Evolutionary conservation across 2,888 invertebrate genomes (phyloP), one percentile per base, ranked within the genome.

Genomic region (Tryphoninae sp.): DNA sequence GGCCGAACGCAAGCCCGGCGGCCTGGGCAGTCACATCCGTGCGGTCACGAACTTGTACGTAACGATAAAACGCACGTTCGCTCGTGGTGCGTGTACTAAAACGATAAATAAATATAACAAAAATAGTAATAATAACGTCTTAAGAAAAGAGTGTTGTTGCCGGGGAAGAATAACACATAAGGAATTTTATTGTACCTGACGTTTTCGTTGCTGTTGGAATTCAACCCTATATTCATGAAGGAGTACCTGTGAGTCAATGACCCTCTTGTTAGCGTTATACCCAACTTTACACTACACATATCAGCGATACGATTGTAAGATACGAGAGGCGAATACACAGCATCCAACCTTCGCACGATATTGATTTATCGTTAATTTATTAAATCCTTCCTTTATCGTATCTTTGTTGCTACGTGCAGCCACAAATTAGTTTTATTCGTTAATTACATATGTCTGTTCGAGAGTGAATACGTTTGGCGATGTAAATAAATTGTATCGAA

Each of bases 231-330:
- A 65, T 74, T 75, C 75, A 78, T 75, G 75, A 81, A 81, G 79
- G 76, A 79, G 73, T 69, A 69, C 51, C 64, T 69, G 82, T 82
- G 73, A 82, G 82, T 82, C 82, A 82, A 79, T 79, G 82, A 82
- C 79, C 81, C 53, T 8, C 23, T 82, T 58, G 42, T 78, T 67
- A 81, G 45, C 26, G 9, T 69, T 69, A 23, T 58, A 76, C 42
- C 13, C 26, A 58, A 68, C 33, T 62, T 16, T 49, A 11, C 42
- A 16, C 53, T 51, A 45, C 58, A 69, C 53, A 19, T 16, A 16
- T 19, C 11, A 19, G 8, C 16, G 45, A 64, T 7, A 45, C 45
- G 45, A 62, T 62, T 4, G 13, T 13, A 59, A 59, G 23, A 59
- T 59, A 26, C 22, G 13, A 16, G 33, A 61, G 1, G 6, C 22